Conservation (phyloP, 1,140 invertebrate species). For the Zaprionus ghesquierei region DNA sequence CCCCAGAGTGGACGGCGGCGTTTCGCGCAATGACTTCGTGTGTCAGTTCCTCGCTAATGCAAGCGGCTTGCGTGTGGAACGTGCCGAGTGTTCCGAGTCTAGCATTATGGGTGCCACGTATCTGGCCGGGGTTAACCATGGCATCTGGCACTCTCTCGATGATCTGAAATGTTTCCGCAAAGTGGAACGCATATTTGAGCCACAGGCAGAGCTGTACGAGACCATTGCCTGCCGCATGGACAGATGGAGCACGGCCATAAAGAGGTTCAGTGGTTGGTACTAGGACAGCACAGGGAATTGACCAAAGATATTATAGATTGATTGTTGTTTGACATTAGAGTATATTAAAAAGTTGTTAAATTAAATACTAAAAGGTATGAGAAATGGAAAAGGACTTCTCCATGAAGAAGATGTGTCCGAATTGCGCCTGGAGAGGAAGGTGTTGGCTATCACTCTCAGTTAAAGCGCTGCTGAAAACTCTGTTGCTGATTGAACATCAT, state of each 20-base stretch:
- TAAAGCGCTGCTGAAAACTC: constrained; percentile 86
- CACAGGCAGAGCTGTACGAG: constrained; percentile 83
- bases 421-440: not conserved
- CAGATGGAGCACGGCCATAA: constrained; percentile 88
- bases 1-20: constrained; percentile 95
- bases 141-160: constrained; percentile 89
- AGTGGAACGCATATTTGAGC: constrained; percentile 86
- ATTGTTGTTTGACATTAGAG: constrained; percentile 11
- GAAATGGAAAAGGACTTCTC: constrained; percentile 11
- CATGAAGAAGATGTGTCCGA: not conserved
- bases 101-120: constrained; percentile 91
- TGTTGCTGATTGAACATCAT: constrained; percentile 87
- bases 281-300: constrained; percentile 30
- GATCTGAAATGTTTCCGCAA: constrained; percentile 86
- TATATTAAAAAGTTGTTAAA: constrained; percentile 47
- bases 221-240: constrained; percentile 83
- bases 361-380: constrained; percentile 20
- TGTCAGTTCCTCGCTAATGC: constrained; percentile 93
- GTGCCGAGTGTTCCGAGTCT: constrained; percentile 87
- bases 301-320: constrained; percentile 30
- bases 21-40: constrained; percentile 95
- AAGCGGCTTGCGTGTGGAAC: constrained; percentile 88
- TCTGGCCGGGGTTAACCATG: constrained; percentile 90
- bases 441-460: constrained; percentile 47
- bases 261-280: constrained; percentile 88